Conservation (phyloP, 1,140 invertebrate genomes). For the Bursaphelenchus mucronatus region DNA sequence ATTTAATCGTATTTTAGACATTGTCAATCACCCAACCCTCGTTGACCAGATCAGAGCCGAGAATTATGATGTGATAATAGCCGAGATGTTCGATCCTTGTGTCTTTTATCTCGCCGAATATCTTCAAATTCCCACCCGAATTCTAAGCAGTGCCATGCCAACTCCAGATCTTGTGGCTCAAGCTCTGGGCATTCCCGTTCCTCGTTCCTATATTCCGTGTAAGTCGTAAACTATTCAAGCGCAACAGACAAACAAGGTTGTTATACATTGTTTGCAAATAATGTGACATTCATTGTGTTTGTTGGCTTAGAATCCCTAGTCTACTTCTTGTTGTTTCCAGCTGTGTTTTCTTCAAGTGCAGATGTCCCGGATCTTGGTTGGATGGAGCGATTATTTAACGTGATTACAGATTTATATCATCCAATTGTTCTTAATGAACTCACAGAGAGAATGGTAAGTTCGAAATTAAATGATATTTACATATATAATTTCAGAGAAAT, state of each 20-base stretch:
- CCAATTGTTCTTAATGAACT: background rate
- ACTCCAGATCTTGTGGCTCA: constrained; percentile 16
- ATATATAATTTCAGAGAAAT: constrained; percentile 11
- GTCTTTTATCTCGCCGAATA: constrained; percentile 31
- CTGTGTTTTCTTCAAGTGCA: constrained; percentile 9
- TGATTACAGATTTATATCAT: constrained; percentile 14
- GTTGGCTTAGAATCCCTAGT: background rate
- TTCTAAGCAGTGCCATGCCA: constrained; percentile 21
- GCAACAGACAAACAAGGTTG: no score
- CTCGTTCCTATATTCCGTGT: constrained; percentile 32
- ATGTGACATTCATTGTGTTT: background rate
- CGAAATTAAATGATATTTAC: constrained; percentile 15
- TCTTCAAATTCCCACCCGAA: constrained; percentile 20
- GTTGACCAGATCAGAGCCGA: constrained; percentile 3
- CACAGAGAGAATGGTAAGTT: background rate
- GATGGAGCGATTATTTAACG: constrained; percentile 6
- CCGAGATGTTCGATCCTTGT: constrained; percentile 32
- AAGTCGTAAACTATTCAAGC: background rate
- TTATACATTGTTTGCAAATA: no score
- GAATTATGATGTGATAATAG: constrained; percentile 32
- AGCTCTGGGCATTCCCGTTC: constrained; percentile 24
- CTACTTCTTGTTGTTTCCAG: constrained; percentile 5
- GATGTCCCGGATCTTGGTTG: constrained; percentile 9
- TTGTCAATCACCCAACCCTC: background rate
- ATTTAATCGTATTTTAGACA: background rate